These are phyloP conservation scores for Ellobius talpinus DNA, from an alignment of 2,113 vertebrate genomes.

Conservation along the genomic window DNA sequence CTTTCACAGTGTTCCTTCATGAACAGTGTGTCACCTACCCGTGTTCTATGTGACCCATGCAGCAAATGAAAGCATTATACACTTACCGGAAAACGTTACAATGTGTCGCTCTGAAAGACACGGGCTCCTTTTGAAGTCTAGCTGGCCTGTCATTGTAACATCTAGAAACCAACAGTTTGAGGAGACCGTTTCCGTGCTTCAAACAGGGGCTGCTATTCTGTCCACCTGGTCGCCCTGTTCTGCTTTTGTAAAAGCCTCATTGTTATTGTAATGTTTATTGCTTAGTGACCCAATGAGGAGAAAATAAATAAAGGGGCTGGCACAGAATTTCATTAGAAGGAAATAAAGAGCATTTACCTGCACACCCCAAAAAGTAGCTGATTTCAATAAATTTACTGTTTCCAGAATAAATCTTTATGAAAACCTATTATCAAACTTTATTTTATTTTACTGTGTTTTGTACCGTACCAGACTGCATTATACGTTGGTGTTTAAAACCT, in stretches of 20 bases:
- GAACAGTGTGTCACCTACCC: not conserved
- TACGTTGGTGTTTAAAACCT: not conserved
- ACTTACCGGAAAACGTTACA: slow-evolving; percentile 23
- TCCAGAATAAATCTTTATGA: slow-evolving; percentile 22
- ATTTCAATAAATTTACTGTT: slow-evolving; percentile 1
- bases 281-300: not conserved
- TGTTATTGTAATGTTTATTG: not conserved
- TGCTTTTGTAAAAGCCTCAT: not conserved
- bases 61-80: not conserved
- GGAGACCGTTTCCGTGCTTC: not conserved
- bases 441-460: not conserved
- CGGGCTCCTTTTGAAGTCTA: not conserved
- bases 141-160: not conserved
- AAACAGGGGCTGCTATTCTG: not conserved
- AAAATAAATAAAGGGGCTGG: not conserved
- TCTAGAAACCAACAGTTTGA: not conserved
- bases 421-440: slow-evolving; percentile 47
- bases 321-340: slow-evolving; percentile 50
- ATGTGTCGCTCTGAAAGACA: not conserved
- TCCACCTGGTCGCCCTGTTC: not conserved
- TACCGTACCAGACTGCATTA: not conserved
- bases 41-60: not conserved
- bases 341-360: not conserved
- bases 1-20: not conserved
- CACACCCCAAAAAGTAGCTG: not conserved